Conservation (phyloP, 2,113 vertebrate species). For the Lanius ludovicianus region DNA sequence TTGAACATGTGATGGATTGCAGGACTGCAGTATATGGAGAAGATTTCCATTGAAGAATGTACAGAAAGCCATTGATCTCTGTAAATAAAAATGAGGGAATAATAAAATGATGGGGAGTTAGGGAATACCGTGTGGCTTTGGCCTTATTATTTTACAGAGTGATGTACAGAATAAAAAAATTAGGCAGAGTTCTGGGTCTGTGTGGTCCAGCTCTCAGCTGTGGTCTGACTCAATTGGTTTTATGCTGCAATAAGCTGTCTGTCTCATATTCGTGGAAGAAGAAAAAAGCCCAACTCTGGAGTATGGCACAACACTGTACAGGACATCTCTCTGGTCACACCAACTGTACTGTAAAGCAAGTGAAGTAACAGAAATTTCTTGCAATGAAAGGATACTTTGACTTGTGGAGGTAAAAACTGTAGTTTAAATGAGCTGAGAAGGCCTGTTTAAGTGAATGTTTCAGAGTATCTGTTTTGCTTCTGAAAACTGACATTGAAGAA, state of each 20-base stretch:
- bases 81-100: not conserved
- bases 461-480: conserved; percentile 23
- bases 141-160: not conserved
- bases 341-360: not conserved
- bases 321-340: conserved; percentile 7
- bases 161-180: not conserved
- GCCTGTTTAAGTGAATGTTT: not conserved
- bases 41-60: not conserved
- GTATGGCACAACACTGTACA: not conserved
- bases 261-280: not conserved
- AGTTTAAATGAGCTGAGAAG: conserved; percentile 32
- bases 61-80: not conserved
- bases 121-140: not conserved
- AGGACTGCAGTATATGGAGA: not conserved
- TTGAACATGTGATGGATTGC: not conserved
- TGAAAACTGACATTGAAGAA: conserved; percentile 9
- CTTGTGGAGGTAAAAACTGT: not conserved
- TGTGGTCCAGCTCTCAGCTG: conserved; percentile 27
- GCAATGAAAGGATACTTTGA: not conserved
- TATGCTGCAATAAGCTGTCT: not conserved
- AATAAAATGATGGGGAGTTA: not conserved
- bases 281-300: not conserved
- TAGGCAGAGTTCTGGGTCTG: not conserved
- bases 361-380: not conserved
- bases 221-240: not conserved